Evolutionary conservation across 2,888 invertebrate genomes (phyloP).

Genomic region (Parelbella ahira): DNA sequence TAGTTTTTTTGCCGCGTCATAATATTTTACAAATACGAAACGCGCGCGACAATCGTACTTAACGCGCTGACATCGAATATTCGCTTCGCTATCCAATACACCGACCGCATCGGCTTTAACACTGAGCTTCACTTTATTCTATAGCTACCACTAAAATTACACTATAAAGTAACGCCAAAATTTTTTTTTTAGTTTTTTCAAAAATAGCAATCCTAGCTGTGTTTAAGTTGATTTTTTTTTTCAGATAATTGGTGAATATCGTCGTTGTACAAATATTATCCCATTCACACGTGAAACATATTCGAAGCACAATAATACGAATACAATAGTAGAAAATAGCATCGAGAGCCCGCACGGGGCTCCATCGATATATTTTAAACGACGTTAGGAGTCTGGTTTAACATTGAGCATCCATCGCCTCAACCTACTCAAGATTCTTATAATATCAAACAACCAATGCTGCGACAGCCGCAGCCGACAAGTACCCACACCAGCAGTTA

Average conservation of each 20-base stretch:
- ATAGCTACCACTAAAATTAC: conserved; percentile 13
- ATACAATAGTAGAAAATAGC: conserved; percentile 5
- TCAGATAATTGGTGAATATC: conserved; percentile 1
- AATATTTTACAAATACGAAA: no score
- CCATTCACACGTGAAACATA: conserved; percentile 16
- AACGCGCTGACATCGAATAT: conserved; percentile 1
- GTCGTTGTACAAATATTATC: conserved; percentile 11
- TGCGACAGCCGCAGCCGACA: conserved; percentile 8
- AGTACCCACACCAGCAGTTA: conserved; percentile 13
- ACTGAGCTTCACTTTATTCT: conserved; percentile 7
- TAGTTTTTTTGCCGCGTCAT: conserved; percentile 16
- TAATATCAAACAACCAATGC: conserved; percentile 25
- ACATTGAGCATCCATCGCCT: conserved; percentile 23
- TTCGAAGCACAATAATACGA: conserved; percentile 14
- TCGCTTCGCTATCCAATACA: conserved; percentile 12
- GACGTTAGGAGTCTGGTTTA: conserved; percentile 16
- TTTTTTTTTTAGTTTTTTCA: conserved; percentile 10
- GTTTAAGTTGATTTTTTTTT: conserved; percentile 2
- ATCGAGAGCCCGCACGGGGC: conserved; percentile 11
- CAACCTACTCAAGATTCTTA: conserved; percentile 17
- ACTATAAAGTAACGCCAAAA: conserved; percentile 6
- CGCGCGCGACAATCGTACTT: conserved; percentile 17
- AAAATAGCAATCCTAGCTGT: conserved; percentile 19
- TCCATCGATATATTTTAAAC: conserved; percentile 4
- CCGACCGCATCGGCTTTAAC: conserved; percentile 6